These are phyloP conservation scores for Nannoperca obscura DNA, from an alignment of 2,797 vertebrate genomes.

Conservation along the genomic window DNA sequence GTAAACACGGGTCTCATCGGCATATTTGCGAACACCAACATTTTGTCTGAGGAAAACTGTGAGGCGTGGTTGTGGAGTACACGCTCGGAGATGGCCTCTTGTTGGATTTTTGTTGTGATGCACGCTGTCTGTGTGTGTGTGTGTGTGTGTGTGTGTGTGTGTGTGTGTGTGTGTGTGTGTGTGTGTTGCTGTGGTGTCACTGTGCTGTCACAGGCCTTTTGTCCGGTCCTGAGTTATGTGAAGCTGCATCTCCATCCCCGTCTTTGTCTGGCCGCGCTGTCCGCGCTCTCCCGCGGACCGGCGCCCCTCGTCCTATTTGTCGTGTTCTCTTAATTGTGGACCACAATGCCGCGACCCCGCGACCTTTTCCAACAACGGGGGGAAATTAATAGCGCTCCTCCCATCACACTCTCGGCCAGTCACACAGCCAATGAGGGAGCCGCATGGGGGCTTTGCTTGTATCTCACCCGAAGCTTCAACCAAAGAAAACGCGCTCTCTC, in stretches of 20 bases:
- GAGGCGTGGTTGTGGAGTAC: neutral
- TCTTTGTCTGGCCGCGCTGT: conserved; percentile 78
- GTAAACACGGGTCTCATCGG: conserved; percentile 52
- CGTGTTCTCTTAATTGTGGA: conserved; percentile 81
- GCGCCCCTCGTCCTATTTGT: conserved; percentile 81
- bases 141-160: conserved; percentile 56
- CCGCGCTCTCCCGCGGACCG: conserved; percentile 74
- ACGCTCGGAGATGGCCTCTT: conserved; percentile 26
- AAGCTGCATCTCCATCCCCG: conserved; percentile 77
- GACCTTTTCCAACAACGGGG: conserved; percentile 80
- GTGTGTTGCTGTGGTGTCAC: conserved; percentile 77
- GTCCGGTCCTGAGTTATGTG: conserved; percentile 81
- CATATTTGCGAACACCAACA: conserved; percentile 37
- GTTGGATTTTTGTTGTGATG: conserved; percentile 34
- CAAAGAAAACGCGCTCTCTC: conserved; percentile 34
- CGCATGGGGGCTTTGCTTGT: conserved; percentile 43
- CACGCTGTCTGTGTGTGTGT: conserved; percentile 34
- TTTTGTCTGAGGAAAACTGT: conserved; percentile 5
- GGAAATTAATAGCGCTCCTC: conserved; percentile 81
- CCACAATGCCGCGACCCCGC: conserved; percentile 79
- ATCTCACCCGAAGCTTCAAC: conserved; percentile 14
- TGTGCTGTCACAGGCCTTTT: conserved; percentile 76
- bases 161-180: conserved; percentile 54
- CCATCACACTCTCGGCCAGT: conserved; percentile 68
- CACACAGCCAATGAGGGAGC: conserved; percentile 68